Percentiles rank a stretch among this genome's conserved stretches.
Evolutionary conservation across 1,140 invertebrate genomes (phyloP).

Genomic region (Bombyx mandarina): DNA sequence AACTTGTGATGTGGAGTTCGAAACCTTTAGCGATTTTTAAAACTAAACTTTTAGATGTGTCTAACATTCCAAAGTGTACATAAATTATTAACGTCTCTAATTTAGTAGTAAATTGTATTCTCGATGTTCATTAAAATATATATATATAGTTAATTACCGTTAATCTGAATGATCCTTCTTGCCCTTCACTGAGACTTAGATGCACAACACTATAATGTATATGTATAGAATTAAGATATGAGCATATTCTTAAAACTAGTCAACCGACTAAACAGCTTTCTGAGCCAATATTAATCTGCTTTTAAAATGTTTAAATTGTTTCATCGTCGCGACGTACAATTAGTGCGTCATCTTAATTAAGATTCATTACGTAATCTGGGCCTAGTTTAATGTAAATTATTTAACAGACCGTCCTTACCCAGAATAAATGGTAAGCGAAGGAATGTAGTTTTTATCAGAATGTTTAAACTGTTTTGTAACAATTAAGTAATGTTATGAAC

Average conservation of each 20-base stretch:
- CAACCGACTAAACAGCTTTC: slow-evolving; percentile 32
- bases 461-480: slow-evolving; percentile 68
- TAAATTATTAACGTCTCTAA: no score
- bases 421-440: slow-evolving; percentile 59
- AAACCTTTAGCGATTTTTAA: no score
- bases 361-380: slow-evolving; percentile 44
- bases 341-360: not conserved
- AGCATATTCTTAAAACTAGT: slow-evolving; percentile 35
- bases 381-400: slow-evolving; percentile 66
- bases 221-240: slow-evolving; percentile 27
- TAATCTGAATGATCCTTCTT: slow-evolving; percentile 22
- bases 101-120: no score
- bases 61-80: no score
- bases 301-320: not conserved
- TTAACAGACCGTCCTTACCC: slow-evolving; percentile 65
- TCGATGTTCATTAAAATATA: no score
- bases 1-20: no score
- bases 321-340: not conserved
- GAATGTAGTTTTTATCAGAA: slow-evolving; percentile 55
- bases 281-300: no score
- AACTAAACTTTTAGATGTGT: no score
- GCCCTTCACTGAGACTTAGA: slow-evolving; percentile 31
- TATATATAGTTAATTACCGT: not conserved
- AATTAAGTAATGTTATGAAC: slow-evolving; percentile 68
- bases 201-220: slow-evolving; percentile 47